A percentile compares a stretch with the other conserved stretches of the same genome.
These are phyloP conservation scores for Vulpes vulpes DNA, from an alignment of 2,113 vertebrate genomes.

Conservation along the genomic window DNA sequence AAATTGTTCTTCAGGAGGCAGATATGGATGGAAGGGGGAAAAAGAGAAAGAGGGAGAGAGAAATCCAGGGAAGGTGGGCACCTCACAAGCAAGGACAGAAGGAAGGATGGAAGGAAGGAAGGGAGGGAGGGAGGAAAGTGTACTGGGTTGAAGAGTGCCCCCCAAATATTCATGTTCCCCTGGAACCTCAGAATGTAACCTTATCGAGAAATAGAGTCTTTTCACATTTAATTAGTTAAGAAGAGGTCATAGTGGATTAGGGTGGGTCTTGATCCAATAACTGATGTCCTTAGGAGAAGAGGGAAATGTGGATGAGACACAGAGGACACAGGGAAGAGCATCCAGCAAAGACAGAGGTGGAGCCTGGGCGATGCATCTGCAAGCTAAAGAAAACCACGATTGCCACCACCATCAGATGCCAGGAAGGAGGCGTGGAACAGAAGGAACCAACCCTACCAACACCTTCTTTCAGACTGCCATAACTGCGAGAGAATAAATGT, in stretches of 20 bases:
- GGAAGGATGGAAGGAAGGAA: neutral
- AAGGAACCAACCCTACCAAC: neutral
- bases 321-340: neutral
- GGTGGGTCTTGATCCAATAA: neutral
- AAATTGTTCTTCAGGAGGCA: neutral
- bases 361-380: neutral
- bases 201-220: neutral
- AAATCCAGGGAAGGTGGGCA: neutral
- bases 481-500: neutral
- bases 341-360: neutral
- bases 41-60: neutral
- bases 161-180: neutral
- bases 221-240: neutral
- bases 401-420: fast-evolving
- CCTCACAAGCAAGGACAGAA: neutral
- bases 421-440: neutral
- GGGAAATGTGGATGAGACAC: neutral
- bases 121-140: neutral
- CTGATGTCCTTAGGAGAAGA: neutral
- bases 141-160: neutral
- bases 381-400: too few species aligned
- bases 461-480: neutral
- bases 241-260: neutral
- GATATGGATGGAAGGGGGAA: neutral
- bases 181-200: neutral